A percentile compares a stretch with the other conserved stretches of the same genome.
Evolutionary conservation across 1,140 invertebrate genomes (phyloP).

Genomic region (Manduca sexta): DNA sequence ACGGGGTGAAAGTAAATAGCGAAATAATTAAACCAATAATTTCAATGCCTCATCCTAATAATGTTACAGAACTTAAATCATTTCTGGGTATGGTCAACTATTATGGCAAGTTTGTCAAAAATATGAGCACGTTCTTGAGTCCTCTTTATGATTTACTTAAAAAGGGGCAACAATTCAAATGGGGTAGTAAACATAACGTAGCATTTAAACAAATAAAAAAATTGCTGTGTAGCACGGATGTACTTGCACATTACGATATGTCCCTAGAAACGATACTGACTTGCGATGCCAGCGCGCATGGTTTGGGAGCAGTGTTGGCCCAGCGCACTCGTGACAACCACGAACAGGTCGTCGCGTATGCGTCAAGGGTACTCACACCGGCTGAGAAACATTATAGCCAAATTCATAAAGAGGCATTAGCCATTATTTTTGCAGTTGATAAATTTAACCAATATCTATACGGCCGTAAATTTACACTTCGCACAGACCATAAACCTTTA

Average conservation of each 20-base stretch:
- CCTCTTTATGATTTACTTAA: constrained; percentile 38
- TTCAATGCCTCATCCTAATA: constrained; percentile 33
- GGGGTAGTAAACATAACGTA: constrained; percentile 16
- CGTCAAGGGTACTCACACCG: constrained; percentile 46
- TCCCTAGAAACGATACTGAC: constrained; percentile 47
- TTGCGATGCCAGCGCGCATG: constrained; percentile 63
- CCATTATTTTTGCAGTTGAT: constrained; percentile 49
- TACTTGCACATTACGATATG: constrained; percentile 53
- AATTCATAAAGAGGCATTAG: constrained; percentile 69
- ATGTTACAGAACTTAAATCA: constrained; percentile 41
- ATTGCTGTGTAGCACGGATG: constrained; percentile 8
- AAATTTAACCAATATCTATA: constrained; percentile 30
- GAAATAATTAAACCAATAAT: constrained; percentile 52
- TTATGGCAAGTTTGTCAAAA: constrained; percentile 42
- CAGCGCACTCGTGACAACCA: constrained; percentile 35
- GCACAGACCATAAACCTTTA: constrained; percentile 68
- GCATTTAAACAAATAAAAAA: constrained; percentile 23
- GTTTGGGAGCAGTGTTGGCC: constrained; percentile 61
- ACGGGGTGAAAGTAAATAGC: constrained; percentile 37
- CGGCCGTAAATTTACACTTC: constrained; percentile 48
- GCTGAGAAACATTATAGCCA: constrained; percentile 61
- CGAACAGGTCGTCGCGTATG: constrained; percentile 31
- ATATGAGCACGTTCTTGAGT: constrained; percentile 10
- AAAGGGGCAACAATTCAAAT: constrained; percentile 21
- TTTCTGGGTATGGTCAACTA: constrained; percentile 44